Evolutionary conservation across 2,113 vertebrate genomes (phyloP).

Genomic region (Agapornis roseicollis): DNA sequence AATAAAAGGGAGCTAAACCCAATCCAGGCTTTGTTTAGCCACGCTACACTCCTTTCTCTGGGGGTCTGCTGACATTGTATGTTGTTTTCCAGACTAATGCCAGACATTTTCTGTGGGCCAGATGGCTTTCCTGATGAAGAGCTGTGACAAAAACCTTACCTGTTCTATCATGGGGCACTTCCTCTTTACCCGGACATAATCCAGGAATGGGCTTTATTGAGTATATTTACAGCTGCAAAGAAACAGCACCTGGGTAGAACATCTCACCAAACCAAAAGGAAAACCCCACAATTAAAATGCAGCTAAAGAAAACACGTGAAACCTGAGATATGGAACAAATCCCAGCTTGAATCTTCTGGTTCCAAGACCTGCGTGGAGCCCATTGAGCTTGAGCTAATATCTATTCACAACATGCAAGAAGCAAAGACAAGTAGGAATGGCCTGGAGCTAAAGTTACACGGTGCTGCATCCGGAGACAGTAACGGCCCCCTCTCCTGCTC

Average conservation of each 20-base stretch:
- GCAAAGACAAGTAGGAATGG: constrained; percentile 34
- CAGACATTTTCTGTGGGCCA: background rate
- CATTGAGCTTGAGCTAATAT: constrained; percentile 58
- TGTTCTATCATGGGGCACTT: background rate
- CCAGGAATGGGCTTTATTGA: background rate
- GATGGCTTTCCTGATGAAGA: background rate
- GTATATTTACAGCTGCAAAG: background rate
- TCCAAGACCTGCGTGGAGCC: constrained; percentile 29
- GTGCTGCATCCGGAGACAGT: fast-evolving
- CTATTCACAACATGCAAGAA: constrained; percentile 61
- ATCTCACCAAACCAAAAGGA: background rate
- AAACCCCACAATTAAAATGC: constrained; percentile 40
- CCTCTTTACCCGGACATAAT: background rate
- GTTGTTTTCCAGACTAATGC: background rate
- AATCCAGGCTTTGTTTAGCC: background rate
- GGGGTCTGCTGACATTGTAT: background rate
- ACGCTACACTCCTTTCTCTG: background rate
- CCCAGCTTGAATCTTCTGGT: constrained; percentile 58
- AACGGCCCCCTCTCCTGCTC: background rate
- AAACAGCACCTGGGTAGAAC: background rate
- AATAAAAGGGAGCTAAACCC: background rate
- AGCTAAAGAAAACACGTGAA: constrained; percentile 47
- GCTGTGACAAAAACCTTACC: background rate
- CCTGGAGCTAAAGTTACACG: constrained; percentile 14
- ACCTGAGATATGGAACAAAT: constrained; percentile 61